These are phyloP conservation scores for Phodopus roborovskii DNA, from an alignment of 2,113 vertebrate genomes.

Conservation along the genomic window DNA sequence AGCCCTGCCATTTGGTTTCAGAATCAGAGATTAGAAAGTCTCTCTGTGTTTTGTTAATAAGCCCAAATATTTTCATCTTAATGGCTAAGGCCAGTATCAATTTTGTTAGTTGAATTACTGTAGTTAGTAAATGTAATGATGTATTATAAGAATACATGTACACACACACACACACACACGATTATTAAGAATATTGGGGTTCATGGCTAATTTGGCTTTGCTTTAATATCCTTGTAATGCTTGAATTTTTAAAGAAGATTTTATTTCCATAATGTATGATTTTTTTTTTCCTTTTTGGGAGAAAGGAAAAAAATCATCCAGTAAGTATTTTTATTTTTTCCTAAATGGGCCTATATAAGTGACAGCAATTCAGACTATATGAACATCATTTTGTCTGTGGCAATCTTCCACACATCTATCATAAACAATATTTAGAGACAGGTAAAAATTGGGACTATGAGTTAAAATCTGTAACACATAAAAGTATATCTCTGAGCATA, in stretches of 20 bases:
- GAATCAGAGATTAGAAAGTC: conserved; percentile 18
- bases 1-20: not conserved
- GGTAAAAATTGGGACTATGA: not conserved
- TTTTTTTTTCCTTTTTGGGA: no score
- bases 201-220: conserved; percentile 48
- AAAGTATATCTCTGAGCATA: not conserved
- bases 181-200: not conserved
- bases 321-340: not conserved
- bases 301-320: not conserved
- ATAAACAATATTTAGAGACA: conserved; percentile 41
- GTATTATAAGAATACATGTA: not conserved
- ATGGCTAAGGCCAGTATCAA: conserved; percentile 11
- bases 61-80: not conserved
- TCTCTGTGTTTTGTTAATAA: not conserved
- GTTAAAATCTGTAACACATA: no score
- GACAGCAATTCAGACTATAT: not conserved
- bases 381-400: conserved; percentile 20
- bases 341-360: not conserved
- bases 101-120: not conserved
- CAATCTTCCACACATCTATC: not conserved
- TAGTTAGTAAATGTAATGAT: conserved; percentile 25
- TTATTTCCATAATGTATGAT: not conserved
- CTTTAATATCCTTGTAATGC: not conserved
- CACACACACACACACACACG: not conserved
- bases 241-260: not conserved